Conservation (phyloP, 1,140 invertebrate species). For the Tetragnatha versicolor region DNA sequence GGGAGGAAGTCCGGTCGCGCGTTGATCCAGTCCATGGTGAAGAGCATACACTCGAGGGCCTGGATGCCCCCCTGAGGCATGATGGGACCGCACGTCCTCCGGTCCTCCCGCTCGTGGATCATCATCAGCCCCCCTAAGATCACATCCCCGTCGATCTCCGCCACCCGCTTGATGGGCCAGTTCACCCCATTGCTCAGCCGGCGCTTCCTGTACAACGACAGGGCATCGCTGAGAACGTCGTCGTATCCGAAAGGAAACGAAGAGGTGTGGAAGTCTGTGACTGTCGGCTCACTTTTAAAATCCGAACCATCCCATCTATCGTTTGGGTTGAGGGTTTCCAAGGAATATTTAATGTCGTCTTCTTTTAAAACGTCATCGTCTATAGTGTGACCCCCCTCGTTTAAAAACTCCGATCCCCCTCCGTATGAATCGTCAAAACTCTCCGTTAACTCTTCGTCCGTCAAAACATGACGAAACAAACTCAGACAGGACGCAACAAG, state of each 20-base stretch:
- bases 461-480: no score
- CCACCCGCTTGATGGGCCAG: constrained; percentile 88
- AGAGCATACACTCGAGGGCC: constrained; percentile 91
- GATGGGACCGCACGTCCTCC: constrained; percentile 83
- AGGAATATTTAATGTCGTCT: no score
- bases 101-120: constrained; percentile 87
- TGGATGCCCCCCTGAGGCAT: constrained; percentile 93
- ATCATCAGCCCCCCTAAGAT: constrained; percentile 89
- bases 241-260: background rate
- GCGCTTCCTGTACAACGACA: background rate
- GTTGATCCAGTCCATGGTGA: constrained; percentile 86
- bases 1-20: constrained; percentile 71
- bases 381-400: no score
- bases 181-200: background rate
- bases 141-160: constrained; percentile 81
- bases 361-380: no score
- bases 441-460: no score
- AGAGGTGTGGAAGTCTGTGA: background rate
- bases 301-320: no score
- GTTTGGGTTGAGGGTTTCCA: no score
- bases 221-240: background rate
- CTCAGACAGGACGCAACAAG: no score
- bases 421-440: no score
- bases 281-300: no score
- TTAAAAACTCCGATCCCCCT: no score